A percentile compares a stretch with the other conserved stretches of the same genome.
Conservation (phyloP, 2,797 vertebrate genomes). For the Hyperoplus immaculatus region DNA sequence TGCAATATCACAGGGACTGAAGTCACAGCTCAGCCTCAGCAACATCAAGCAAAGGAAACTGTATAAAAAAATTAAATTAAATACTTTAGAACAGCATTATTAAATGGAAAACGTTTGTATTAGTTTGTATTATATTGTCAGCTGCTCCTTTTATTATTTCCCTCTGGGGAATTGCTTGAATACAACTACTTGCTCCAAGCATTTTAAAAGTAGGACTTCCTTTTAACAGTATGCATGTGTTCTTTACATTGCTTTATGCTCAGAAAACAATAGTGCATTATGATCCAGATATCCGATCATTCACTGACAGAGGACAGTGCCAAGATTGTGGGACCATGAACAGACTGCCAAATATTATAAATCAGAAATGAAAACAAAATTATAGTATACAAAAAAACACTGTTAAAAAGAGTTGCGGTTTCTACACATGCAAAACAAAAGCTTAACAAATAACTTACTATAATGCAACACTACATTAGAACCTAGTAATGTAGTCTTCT, state of each 20-base stretch:
- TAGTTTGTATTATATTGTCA: slow-evolving; percentile 3
- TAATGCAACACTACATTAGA: neutral
- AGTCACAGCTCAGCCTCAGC: neutral
- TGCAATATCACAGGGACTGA: neutral
- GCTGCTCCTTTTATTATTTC: slow-evolving; percentile 14
- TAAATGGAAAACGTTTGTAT: neutral
- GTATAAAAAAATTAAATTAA: neutral
- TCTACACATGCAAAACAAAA: neutral
- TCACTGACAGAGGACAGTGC: neutral
- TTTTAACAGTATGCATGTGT: neutral
- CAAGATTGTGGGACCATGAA: neutral
- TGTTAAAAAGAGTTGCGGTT: neutral
- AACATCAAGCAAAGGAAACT: neutral
- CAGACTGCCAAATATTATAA: slow-evolving; percentile 1
- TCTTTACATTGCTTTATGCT: neutral
- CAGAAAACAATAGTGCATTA: neutral
- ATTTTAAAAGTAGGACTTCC: slow-evolving; percentile 3
- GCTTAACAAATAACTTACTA: neutral
- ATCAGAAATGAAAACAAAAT: neutral
- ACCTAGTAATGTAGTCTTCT: neutral
- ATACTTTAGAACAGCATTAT: neutral
- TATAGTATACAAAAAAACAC: neutral
- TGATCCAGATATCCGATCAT: neutral
- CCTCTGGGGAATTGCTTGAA: neutral
- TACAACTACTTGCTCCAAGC: slow-evolving; percentile 4